These are phyloP conservation scores for Hyalella azteca DNA, from an alignment of 2,888 invertebrate species.

Conservation along the genomic window DNA sequence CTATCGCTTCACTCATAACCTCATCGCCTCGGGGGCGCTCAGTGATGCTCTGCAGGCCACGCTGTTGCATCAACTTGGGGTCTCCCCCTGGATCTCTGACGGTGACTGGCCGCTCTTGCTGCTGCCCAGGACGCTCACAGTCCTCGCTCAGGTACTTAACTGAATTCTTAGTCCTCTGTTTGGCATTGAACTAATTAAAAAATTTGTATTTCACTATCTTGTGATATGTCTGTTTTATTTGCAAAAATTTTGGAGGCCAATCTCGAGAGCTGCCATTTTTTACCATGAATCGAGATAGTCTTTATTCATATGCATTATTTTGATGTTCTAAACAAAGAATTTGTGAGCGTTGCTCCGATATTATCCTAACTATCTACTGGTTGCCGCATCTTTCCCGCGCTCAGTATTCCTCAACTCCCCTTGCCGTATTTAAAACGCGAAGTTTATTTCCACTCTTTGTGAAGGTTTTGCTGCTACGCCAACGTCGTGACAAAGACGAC, in stretches of 20 bases:
- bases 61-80: slow-evolving; percentile 75
- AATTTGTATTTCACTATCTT: no score
- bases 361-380: no score
- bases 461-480: slow-evolving; percentile 65
- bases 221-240: no score
- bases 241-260: no score
- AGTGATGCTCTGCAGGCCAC: slow-evolving; percentile 74
- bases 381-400: no score
- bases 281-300: no score
- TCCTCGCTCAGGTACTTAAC: slow-evolving; percentile 75
- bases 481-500: slow-evolving; percentile 70
- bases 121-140: slow-evolving; percentile 77
- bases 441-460: background rate
- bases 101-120: slow-evolving; percentile 77
- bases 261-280: no score
- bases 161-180: background rate
- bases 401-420: no score
- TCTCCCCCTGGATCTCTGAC: slow-evolving; percentile 69
- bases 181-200: background rate
- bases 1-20: slow-evolving; percentile 79
- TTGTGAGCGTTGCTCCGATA: no score
- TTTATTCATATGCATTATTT: no score
- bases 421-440: no score
- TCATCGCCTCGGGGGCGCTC: slow-evolving; percentile 75
- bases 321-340: no score